Conservation (phyloP, 2,797 vertebrate species). For the Loriculus beryllinus region DNA sequence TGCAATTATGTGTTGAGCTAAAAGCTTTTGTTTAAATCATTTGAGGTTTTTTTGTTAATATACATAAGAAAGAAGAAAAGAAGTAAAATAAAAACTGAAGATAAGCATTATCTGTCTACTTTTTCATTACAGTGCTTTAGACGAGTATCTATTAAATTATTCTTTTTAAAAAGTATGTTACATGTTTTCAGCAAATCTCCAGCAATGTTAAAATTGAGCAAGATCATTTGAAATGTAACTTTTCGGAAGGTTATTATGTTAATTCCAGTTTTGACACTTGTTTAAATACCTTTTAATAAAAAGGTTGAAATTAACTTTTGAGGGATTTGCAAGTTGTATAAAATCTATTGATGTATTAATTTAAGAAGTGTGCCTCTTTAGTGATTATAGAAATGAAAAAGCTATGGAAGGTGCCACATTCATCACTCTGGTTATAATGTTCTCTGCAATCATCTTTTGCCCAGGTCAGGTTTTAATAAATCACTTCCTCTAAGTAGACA, state of each 20-base stretch:
- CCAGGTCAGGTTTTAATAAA: slow-evolving; percentile 24
- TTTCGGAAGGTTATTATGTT: slow-evolving; percentile 50
- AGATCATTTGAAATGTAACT: slow-evolving; percentile 43
- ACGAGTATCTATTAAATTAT: slow-evolving; percentile 59
- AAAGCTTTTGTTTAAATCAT: slow-evolving; percentile 91
- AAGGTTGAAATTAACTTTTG: slow-evolving; percentile 36
- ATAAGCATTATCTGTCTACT: slow-evolving; percentile 76
- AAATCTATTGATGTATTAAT: slow-evolving; percentile 49
- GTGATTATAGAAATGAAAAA: slow-evolving; percentile 38
- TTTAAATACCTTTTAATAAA: slow-evolving; percentile 28
- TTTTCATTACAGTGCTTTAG: slow-evolving; percentile 68
- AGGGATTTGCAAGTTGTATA: slow-evolving; percentile 35
- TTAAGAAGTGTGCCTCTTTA: slow-evolving; percentile 41
- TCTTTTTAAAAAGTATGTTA: slow-evolving; percentile 58
- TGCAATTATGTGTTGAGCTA: slow-evolving; percentile 93
- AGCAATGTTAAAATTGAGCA: slow-evolving; percentile 35
- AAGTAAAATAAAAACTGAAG: slow-evolving; percentile 78
- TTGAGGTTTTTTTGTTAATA: slow-evolving; percentile 84
- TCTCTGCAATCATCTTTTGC: slow-evolving; percentile 8
- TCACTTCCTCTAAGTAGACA: not conserved
- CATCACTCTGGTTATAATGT: not conserved
- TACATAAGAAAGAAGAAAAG: slow-evolving; percentile 87
- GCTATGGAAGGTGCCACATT: not conserved
- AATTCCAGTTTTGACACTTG: slow-evolving; percentile 61
- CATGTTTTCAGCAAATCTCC: slow-evolving; percentile 52